Base-by-base conservation (phyloP, 2,888 invertebrate genomes). In the Drosophila macrothrix region DNA sequence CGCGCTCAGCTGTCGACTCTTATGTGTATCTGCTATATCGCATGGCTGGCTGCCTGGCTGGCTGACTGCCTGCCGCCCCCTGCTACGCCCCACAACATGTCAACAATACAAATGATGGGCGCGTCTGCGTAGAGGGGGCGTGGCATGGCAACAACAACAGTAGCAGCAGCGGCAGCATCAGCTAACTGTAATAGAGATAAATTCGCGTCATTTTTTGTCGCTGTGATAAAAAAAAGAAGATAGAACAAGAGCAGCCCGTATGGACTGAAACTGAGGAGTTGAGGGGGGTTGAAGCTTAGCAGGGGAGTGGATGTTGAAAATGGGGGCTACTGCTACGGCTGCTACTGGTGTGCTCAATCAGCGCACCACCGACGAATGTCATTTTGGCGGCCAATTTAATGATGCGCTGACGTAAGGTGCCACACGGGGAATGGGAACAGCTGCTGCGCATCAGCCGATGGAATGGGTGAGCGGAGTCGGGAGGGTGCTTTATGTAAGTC, bases 151-250 rank as follows among this genome's bases (percentile, higher is more conserved):
- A 29, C 62, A 66, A 28, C 62, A 33, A n/a, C 31, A 63, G 43
- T 70, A 46, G 22, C 64, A 64, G 22, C 55, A 35, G n/a, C n/a
- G 53, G 9, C 75, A 49, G 31, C 63, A 49, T 50, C 82, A 82
- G 83, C 84, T 87, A 88, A 79, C 87, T 83, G 89, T 88, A 88
- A 88, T 88, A 87, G 87, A 88, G 89, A 88, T 88, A 88, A 88
- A 88, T 88, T 84, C 83, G 82, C 79, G 71, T 84, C 88, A 88
- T 88, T 88, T 88, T 87, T 88, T 88, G 77, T 73, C 56, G 53
- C 58, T 73, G 67, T 73, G 90, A 87, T 89, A 84, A 89, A 76
- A 28, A 28, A 73, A 72, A 52, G 52, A 33, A 14, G 33, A n/a
- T 46, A 68, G 39, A 52, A 54, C 53, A 43, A 64, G 54, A 53